Evolutionary conservation across 2,888 invertebrate species (phyloP).

Genomic region (Leptura quadrifasciata): DNA sequence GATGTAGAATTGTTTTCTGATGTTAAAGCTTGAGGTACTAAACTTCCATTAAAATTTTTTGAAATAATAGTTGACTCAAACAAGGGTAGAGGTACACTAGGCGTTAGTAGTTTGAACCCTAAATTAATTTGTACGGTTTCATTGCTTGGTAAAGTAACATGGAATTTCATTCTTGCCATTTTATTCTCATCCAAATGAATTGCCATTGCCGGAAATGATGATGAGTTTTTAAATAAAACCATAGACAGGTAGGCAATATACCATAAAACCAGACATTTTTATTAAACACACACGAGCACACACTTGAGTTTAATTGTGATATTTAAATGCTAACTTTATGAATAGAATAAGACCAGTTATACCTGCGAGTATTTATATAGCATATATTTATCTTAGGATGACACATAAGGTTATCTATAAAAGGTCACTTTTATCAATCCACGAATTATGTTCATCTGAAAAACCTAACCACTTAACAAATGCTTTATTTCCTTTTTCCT

Average conservation of each 20-base stretch:
- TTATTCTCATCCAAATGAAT: no score
- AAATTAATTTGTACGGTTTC: slow-evolving; percentile 10
- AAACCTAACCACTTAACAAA: slow-evolving; percentile 29
- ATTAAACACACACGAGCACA: background rate
- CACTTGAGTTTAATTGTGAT: background rate
- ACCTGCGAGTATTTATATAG: background rate
- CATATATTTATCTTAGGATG: background rate
- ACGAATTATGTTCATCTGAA: slow-evolving; percentile 13
- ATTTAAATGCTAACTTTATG: background rate
- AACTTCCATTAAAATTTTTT: background rate
- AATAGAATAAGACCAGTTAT: background rate
- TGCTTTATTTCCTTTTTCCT: background rate
- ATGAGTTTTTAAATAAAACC: no score
- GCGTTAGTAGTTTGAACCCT: background rate
- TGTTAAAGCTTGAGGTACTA: background rate
- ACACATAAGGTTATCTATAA: background rate
- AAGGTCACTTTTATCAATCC: slow-evolving; percentile 20
- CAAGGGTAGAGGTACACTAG: background rate
- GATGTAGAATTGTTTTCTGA: no score
- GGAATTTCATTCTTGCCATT: no score
- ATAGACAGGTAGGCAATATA: no score
- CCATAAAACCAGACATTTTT: no score
- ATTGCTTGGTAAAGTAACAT: background rate
- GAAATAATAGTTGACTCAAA: background rate
- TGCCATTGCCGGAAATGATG: no score